Evolutionary conservation across 2,888 invertebrate genomes (phyloP).

Genomic region (Carpatolechia fugitivella): DNA sequence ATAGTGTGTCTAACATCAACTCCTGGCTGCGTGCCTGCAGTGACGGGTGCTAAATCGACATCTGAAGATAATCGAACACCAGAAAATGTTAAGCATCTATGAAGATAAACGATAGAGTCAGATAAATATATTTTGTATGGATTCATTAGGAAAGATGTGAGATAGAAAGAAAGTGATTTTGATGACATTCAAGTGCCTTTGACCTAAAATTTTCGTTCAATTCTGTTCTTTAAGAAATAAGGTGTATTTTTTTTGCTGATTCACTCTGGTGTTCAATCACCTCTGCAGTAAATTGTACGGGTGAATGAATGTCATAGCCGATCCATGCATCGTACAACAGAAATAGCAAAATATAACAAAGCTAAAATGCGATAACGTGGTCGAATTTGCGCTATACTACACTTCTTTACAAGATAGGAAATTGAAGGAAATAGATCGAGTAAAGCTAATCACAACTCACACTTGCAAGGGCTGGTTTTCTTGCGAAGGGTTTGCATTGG

Average conservation of each 20-base stretch:
- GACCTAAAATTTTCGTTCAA: neutral
- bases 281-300: constrained; percentile 38
- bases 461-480: constrained; percentile 96
- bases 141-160: neutral
- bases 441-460: constrained; percentile 82
- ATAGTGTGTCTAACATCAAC: too few relatives aligned
- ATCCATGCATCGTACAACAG: constrained; percentile 65
- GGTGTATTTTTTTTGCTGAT: neutral
- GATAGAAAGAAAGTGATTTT: neutral
- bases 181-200: neutral
- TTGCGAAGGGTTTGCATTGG: constrained; percentile 95
- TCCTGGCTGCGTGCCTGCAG: constrained; percentile 18
- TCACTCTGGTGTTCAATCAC: constrained; percentile 14
- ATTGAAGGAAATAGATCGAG: constrained; percentile 30
- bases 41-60: constrained; percentile 35
- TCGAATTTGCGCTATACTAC: constrained; percentile 62
- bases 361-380: constrained; percentile 57
- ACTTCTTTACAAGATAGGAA: constrained; percentile 47
- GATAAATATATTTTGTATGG: neutral
- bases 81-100: neutral
- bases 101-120: neutral
- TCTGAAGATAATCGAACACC: constrained; percentile 18
- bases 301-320: constrained; percentile 52
- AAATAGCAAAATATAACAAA: constrained; percentile 69
- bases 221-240: neutral